Evolutionary conservation across 1,140 invertebrate genomes (phyloP), one percentile per base, ranked within the genome.

Genomic region (Penaeus japonicus): DNA sequence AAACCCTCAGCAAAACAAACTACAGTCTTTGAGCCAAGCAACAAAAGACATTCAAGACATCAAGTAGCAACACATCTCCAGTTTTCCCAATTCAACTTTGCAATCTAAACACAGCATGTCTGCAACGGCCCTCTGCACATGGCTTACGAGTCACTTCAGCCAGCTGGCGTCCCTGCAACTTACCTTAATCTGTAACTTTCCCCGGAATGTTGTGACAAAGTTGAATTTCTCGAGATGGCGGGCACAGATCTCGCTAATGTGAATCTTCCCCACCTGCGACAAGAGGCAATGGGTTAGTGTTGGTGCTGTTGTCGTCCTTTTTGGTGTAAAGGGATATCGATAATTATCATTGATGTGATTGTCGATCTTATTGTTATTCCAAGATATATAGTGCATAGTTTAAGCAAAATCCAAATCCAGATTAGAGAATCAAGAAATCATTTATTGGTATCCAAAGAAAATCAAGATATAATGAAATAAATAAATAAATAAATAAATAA

Each of bases 111-210:
- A 3, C 30, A 4, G 0, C 10, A 22, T 15, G 4, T 17, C 77
- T 84, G 39, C 22, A 17, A 53, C 35, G 20, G n/a, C 47, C 81
- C 18, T 62, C 27, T 20, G 47, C 17, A 24, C 17, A 20, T 27
- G 24, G 30, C 2, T 24, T 55, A n/a, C 32, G n/a, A 53, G 20
- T 15, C 30, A 27, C 30, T 53, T 22, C 24, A 20, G 62, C 27
- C 84, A 15, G 32, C 32, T 18, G 0, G 17, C 27, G 20, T 20
- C 18, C 22, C 47, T 22, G 12, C n/a, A 70, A 78, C 90, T 91
- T 78, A 93, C 93, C 92, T 93, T 93, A 78, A 93, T 91, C 75
- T 92, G 91, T 17, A 93, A 85, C 15, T 90, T 91, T 18, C 92
- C 92, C 30, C 93, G 87, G 86, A 91, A 92, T 22, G 92, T 90